These are phyloP conservation scores for Aethes cnicana DNA, from an alignment of 2,888 invertebrate genomes.

Conservation along the genomic window DNA sequence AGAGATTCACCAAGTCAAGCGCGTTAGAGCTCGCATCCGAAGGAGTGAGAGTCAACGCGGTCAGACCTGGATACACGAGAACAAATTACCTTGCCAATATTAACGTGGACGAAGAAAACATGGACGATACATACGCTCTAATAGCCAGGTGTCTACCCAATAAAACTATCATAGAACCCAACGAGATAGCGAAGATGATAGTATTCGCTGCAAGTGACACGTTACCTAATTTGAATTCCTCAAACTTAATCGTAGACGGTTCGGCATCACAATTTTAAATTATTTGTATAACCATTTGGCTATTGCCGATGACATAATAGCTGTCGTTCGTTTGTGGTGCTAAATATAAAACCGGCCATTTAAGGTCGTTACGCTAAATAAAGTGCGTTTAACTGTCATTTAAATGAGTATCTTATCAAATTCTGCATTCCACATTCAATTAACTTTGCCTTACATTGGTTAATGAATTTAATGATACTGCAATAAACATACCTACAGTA, in stretches of 20 bases:
- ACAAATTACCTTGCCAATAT: slow-evolving; percentile 33
- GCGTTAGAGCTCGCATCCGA: slow-evolving; percentile 30
- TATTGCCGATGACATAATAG: not conserved
- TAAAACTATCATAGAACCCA: slow-evolving; percentile 30
- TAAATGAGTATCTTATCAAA: not conserved
- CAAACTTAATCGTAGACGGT: slow-evolving; percentile 29
- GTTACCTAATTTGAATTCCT: slow-evolving; percentile 31
- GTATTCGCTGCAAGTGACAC: slow-evolving; percentile 32
- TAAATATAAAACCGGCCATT: not conserved
- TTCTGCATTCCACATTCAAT: not conserved
- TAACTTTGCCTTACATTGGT: too few species aligned
- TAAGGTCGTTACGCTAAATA: not conserved
- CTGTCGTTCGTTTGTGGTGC: too few species aligned
- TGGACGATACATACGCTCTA: slow-evolving; percentile 20
- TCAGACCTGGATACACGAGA: slow-evolving; percentile 31
- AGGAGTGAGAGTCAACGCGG: slow-evolving; percentile 33
- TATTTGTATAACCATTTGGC: not conserved
- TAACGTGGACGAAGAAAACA: slow-evolving; percentile 28
- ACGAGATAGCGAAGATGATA: slow-evolving; percentile 34
- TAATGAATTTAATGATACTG: too few species aligned
- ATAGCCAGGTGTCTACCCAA: slow-evolving; percentile 19
- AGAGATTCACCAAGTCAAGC: slow-evolving; percentile 33
- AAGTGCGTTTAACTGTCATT: not conserved
- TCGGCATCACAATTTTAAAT: slow-evolving; percentile 27
- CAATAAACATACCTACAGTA: too few species aligned